A percentile compares a stretch with the other conserved stretches of the same genome.
These are phyloP conservation scores for Bettongia penicillata DNA, from an alignment of 2,113 vertebrate species.

Conservation along the genomic window DNA sequence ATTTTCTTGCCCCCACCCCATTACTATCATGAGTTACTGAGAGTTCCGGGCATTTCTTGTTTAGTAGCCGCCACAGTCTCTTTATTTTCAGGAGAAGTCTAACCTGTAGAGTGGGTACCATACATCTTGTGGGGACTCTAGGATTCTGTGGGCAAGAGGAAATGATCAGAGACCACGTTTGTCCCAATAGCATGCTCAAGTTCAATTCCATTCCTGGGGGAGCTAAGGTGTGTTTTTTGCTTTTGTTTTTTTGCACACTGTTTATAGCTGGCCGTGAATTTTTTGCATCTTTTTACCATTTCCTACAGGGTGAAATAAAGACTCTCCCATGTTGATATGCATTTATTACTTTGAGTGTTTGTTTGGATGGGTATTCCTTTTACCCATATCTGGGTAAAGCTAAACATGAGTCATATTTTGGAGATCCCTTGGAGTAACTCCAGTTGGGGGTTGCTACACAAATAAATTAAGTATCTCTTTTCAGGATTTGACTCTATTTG, in stretches of 20 bases:
- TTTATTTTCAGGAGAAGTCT: background rate
- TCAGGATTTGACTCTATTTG: background rate
- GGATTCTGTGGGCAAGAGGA: background rate
- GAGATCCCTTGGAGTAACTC: background rate
- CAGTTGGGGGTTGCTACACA: background rate
- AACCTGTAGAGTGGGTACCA: background rate
- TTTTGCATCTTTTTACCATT: background rate
- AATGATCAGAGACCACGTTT: background rate
- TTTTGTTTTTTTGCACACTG: background rate
- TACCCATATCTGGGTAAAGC: background rate
- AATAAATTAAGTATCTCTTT: background rate
- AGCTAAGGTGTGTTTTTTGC: background rate
- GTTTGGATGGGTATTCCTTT: background rate
- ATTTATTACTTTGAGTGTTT: background rate
- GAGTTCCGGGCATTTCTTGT: background rate
- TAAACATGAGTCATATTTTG: background rate
- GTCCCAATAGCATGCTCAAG: background rate
- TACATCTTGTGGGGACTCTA: background rate
- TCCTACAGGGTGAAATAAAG: background rate
- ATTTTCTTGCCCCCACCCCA: background rate
- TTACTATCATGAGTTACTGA: background rate
- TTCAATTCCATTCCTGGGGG: background rate
- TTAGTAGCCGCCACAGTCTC: background rate
- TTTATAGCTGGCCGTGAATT: background rate
- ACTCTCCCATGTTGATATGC: background rate